Conservation (phyloP, 2,888 invertebrate species). For the Ceratothoa steindachneri region DNA sequence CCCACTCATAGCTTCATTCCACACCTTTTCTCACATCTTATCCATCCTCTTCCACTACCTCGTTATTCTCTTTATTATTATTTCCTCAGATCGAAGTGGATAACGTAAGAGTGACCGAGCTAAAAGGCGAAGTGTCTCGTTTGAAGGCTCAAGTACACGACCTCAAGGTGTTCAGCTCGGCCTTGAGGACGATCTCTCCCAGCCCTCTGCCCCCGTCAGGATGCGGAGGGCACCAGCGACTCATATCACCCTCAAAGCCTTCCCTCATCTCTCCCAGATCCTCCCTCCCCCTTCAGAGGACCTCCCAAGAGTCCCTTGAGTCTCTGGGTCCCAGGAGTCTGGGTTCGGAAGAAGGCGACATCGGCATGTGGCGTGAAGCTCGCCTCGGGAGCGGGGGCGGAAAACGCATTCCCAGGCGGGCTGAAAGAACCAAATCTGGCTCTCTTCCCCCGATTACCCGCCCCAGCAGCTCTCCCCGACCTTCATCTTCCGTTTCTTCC, state of each 20-base stretch:
- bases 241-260: not conserved
- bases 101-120: slow-evolving; percentile 24
- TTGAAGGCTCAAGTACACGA: slow-evolving; percentile 33
- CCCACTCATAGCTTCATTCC: too few relatives aligned
- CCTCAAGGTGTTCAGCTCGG: slow-evolving; percentile 31
- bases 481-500: slow-evolving; percentile 27
- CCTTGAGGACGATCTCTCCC: slow-evolving; percentile 20
- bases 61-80: too few relatives aligned
- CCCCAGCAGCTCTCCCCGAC: slow-evolving; percentile 22
- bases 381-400: slow-evolving; percentile 25
- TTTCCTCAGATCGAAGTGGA: slow-evolving; percentile 29
- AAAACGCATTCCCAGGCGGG: not conserved
- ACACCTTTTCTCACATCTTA: too few relatives aligned
- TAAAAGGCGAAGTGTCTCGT: slow-evolving; percentile 24
- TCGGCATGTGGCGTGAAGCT: slow-evolving; percentile 24
- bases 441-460: slow-evolving; percentile 28
- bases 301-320: slow-evolving; percentile 31
- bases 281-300: slow-evolving; percentile 17
- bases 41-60: too few relatives aligned
- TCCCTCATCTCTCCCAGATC: not conserved
- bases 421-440: slow-evolving; percentile 9
- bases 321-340: slow-evolving; percentile 32
- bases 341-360: slow-evolving; percentile 39
- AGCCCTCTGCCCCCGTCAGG: not conserved
- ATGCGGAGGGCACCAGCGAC: not conserved